Evolutionary conservation across 2,113 vertebrate species (phyloP).

Genomic region (Phaetusa simplex): DNA sequence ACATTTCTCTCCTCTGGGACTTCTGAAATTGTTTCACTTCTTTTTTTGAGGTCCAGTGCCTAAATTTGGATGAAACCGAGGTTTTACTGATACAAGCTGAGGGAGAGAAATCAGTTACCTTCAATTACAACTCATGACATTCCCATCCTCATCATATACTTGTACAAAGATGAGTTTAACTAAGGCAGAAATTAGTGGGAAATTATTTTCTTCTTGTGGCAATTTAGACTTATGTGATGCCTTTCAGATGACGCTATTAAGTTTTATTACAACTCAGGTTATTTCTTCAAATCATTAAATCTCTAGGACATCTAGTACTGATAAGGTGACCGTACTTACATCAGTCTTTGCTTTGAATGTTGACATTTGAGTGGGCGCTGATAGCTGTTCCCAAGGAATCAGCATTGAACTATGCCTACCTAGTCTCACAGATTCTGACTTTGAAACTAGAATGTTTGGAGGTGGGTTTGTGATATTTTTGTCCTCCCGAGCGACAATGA

Average conservation of each 20-base stretch:
- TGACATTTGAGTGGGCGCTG: background rate
- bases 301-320: background rate
- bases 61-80: background rate
- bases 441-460: background rate
- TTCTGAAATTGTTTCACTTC: background rate
- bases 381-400: background rate
- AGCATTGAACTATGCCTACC: background rate
- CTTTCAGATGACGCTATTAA: slow-evolving; percentile 5
- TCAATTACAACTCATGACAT: background rate
- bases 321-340: slow-evolving; percentile 3
- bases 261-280: background rate
- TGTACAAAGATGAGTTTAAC: background rate
- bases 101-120: background rate
- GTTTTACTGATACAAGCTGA: background rate
- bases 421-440: background rate
- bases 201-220: slow-evolving; percentile 8
- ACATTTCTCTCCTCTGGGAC: background rate
- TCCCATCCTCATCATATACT: background rate
- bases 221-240: background rate
- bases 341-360: background rate
- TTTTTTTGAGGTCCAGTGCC: background rate
- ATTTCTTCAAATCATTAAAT: slow-evolving; percentile 2
- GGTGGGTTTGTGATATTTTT: background rate
- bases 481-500: background rate
- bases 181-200: background rate